Conservation (phyloP, 1,140 invertebrate species). For the Cherax destructor region DNA sequence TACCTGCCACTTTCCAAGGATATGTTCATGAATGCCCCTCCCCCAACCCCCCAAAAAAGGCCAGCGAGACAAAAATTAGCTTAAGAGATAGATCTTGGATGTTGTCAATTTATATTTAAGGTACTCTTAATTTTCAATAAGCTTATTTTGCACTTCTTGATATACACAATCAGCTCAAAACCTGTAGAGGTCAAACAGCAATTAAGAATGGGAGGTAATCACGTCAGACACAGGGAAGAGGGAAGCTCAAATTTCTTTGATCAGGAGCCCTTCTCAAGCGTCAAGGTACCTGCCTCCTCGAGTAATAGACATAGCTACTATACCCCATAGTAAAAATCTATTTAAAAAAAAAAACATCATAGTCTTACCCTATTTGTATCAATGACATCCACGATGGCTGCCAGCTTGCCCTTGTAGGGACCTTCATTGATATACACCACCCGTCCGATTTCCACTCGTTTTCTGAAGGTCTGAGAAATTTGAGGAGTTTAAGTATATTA, state of each 20-base stretch:
- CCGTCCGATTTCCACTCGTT: constrained; percentile 97
- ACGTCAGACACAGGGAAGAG: neutral
- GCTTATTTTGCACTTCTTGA: no score
- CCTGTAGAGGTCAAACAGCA: no score
- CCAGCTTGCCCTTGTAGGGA: constrained; percentile 90
- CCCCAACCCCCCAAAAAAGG: no score
- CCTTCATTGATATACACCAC: constrained; percentile 95
- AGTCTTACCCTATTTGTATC: constrained; percentile 94
- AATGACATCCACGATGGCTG: constrained; percentile 96
- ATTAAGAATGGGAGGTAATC: no score
- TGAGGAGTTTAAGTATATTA: no score
- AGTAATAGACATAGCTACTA: neutral
- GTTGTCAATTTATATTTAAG: no score
- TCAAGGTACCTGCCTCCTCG: neutral
- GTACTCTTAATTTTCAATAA: neutral
- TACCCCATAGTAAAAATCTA: constrained; percentile 33
- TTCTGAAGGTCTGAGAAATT: constrained; percentile 86
- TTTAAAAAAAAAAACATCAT: constrained; percentile 12
- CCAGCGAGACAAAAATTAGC: no score
- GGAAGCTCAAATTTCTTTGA: no score
- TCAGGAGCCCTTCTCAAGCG: no score
- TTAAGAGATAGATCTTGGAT: no score
- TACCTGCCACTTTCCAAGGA: neutral
- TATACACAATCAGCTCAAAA: no score
- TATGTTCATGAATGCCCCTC: no score